phyloP scores from a whole-genome alignment of 92 coral and sea anemone species.

The Phymanthus crucifer region DNA sequence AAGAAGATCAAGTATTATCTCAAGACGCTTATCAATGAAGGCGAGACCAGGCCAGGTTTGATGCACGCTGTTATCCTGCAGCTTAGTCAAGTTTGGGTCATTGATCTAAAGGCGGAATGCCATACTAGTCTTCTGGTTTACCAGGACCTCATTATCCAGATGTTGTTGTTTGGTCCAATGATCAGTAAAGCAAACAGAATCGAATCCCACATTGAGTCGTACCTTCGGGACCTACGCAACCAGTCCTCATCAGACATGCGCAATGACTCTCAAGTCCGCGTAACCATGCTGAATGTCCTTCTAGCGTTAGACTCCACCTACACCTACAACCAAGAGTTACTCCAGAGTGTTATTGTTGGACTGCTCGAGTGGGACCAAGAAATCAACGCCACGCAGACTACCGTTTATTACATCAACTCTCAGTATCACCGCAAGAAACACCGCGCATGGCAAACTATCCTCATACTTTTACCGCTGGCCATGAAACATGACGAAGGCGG shows the following conservation, averaged over 20 bases:
- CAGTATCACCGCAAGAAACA: conserved; percentile 81
- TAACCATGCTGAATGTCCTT: conserved; percentile 68
- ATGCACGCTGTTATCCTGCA: conserved; percentile 74
- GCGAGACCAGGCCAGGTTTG: conserved; percentile 80
- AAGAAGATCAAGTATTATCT: conserved; percentile 54
- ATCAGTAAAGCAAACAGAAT: conserved; percentile 65
- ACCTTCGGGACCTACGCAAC: conserved; percentile 63
- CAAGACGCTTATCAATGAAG: conserved; percentile 57
- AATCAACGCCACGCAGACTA: conserved; percentile 49
- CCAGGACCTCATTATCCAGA: conserved; percentile 61
- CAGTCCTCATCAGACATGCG: conserved; percentile 64
- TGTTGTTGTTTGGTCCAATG: conserved; percentile 77
- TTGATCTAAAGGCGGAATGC: conserved; percentile 21
- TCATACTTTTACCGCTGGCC: conserved; percentile 59
- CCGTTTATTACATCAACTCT: conserved; percentile 73
- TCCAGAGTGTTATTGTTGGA: conserved; percentile 35
- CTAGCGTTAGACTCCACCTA: conserved; percentile 55
- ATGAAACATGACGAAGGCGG: conserved; percentile 29
- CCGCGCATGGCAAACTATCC: conserved; percentile 83
- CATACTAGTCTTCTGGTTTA: conserved; percentile 49
- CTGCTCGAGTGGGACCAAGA: conserved; percentile 59
- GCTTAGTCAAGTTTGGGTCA: conserved; percentile 71
- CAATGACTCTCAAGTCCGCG: conserved; percentile 75
- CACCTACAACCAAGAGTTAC: conserved; percentile 35
- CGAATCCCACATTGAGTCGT: conserved; percentile 65